Evolutionary conservation across 2,888 invertebrate species (phyloP).

Genomic region (Coleophora flavipennella): DNA sequence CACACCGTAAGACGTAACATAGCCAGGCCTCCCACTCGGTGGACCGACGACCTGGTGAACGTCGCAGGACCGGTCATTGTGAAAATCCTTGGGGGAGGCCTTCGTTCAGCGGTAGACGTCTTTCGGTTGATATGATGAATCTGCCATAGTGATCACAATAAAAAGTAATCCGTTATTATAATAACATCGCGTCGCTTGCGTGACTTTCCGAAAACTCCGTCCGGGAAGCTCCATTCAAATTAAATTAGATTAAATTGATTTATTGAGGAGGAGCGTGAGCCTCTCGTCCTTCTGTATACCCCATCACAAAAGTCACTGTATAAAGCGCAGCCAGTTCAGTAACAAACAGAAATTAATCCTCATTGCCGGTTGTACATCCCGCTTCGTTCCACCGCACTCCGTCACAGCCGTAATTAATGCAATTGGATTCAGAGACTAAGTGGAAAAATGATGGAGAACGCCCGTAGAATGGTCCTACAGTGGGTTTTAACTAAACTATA

Average conservation of each 20-base stretch:
- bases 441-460: constrained; percentile 42
- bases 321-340: background rate
- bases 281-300: constrained; percentile 14
- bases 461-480: constrained; percentile 14
- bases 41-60: too few species aligned
- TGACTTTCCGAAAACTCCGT: constrained; percentile 40
- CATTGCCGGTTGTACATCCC: constrained; percentile 1
- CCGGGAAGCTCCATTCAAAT: constrained; percentile 58
- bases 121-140: too few species aligned
- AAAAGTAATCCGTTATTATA: constrained; percentile 24
- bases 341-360: background rate
- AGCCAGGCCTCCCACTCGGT: too few species aligned
- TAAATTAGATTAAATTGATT: constrained; percentile 72
- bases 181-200: constrained; percentile 35
- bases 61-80: too few species aligned
- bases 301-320: background rate
- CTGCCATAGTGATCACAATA: constrained; percentile 1
- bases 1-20: too few species aligned
- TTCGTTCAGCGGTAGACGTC: too few species aligned
- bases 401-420: constrained; percentile 57
- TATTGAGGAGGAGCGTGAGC: constrained; percentile 56
- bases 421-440: constrained; percentile 58
- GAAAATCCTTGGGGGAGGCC: too few species aligned
- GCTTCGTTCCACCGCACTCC: constrained; percentile 42
- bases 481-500: constrained; percentile 7